Evolutionary conservation across 37 sponge, comb jelly and placozoan species (phyloP), one percentile per base, ranked within the genome.

Genomic region (Geodia barretti): DNA sequence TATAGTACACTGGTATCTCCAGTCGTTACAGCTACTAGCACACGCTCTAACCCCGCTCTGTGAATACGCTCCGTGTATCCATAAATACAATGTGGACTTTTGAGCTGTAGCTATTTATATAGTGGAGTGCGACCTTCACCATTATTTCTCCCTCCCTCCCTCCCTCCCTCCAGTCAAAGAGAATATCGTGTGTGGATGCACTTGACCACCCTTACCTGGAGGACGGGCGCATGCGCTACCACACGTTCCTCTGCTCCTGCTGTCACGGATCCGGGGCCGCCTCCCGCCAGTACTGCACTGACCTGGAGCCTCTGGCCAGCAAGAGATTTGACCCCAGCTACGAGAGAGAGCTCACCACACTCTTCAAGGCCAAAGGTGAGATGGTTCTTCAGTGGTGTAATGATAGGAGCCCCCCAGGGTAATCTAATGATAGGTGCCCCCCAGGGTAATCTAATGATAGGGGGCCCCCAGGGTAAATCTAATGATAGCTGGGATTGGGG

Each of bases 201-300:
- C 79, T 95, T 21, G 85, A 34, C 32, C 93, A 95, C 62, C 96
- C 96, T 0, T 95, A 86, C 79, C 42, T 95, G 73, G 93, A 95
- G 29, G 93, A 92, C 70, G 96, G 96, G 5, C 73, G 87, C 47
- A 73, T 88, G 41, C 78, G 86, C 25, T 95, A 83, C 67, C 96
- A 95, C 64, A 73, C 83, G 23, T 81, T 36, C 60, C 76, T 95
- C 37, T 95, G 96, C 41, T 66, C 87, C 35, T 95, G 96, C 43
- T 95, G 96, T 39, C 72, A 75, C 59, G 39, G 32, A 0, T 39
- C 64, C 33, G 38, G 37, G 21, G 54, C 61, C 36, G 79, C 79
- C 0, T 36, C 28, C 19, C 39, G 73, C n/a, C 76, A 77, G 60
- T 92, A 68, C 31, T 62, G 76, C 54, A 60, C 58, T 28, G 95